Conservation (phyloP, 2,888 invertebrate genomes). For the Dryocosmus kuriphilus region DNA sequence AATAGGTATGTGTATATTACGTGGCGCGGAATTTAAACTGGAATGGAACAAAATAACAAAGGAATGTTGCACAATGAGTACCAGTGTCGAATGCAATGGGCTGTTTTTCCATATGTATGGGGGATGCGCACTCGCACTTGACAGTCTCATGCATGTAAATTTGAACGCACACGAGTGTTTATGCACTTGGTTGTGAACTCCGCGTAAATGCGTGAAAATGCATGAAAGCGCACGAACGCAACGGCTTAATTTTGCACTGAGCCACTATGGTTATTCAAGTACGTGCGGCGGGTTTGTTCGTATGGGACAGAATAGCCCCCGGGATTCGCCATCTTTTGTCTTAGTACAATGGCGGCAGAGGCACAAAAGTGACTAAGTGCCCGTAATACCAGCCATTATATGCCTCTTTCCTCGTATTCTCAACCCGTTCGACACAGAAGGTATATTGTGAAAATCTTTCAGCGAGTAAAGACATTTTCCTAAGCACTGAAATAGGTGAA, state of each 20-base stretch:
- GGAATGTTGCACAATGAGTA: constrained; percentile 56
- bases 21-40: constrained; percentile 59
- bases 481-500: constrained; percentile 15
- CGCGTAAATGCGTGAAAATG: constrained; percentile 31
- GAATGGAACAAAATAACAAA: constrained; percentile 66
- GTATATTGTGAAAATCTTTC: constrained; percentile 20
- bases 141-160: background rate
- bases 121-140: constrained; percentile 18
- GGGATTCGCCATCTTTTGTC: constrained; percentile 74
- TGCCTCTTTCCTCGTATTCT: constrained; percentile 55
- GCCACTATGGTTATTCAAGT: constrained; percentile 64
- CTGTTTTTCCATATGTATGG: constrained; percentile 21
- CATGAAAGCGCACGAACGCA: constrained; percentile 50
- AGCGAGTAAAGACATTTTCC: constrained; percentile 30
- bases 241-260: constrained; percentile 68
- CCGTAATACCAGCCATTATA: constrained; percentile 73
- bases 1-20: constrained; percentile 15
- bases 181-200: constrained; percentile 42
- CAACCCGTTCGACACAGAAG: constrained; percentile 40
- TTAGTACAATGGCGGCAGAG: constrained; percentile 69
- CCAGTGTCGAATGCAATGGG: constrained; percentile 44
- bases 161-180: constrained; percentile 24
- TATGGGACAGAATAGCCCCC: constrained; percentile 70
- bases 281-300: constrained; percentile 55
- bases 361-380: constrained; percentile 75